Percentiles rank a stretch among this genome's conserved stretches.
These are phyloP conservation scores for Corythaeola cristata DNA, from an alignment of 2,113 vertebrate genomes.

Conservation along the genomic window DNA sequence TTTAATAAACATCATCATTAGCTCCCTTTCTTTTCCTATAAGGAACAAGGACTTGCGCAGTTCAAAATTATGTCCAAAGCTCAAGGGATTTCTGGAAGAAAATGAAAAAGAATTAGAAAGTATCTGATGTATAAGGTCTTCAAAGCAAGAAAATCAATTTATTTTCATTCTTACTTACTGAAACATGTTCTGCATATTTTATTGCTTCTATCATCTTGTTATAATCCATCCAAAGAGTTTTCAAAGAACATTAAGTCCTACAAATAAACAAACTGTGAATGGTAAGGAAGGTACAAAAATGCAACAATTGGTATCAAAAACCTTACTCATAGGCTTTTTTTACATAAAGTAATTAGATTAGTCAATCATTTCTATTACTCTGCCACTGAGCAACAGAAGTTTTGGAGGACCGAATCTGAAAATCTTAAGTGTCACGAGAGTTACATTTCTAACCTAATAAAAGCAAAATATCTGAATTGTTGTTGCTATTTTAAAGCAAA, in stretches of 20 bases:
- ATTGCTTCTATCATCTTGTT: conserved; percentile 71
- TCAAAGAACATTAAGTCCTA: conserved; percentile 85
- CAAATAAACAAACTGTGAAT: conserved; percentile 71
- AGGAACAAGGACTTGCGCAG: conserved; percentile 39
- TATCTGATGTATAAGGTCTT: conserved; percentile 63
- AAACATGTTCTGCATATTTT: conserved; percentile 72
- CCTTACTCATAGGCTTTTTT: conserved; percentile 33
- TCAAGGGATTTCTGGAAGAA: conserved; percentile 75
- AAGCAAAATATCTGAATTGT: neutral
- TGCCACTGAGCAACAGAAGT: neutral
- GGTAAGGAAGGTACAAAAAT: conserved; percentile 54
- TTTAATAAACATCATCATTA: conserved; percentile 75
- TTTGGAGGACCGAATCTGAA: neutral
- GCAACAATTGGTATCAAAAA: conserved; percentile 55
- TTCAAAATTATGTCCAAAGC: conserved; percentile 70
- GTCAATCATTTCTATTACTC: neutral
- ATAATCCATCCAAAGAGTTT: conserved; percentile 79
- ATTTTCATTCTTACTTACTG: conserved; percentile 76
- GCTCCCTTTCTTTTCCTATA: conserved; percentile 40
- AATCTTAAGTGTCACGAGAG: neutral
- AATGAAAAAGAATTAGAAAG: conserved; percentile 80
- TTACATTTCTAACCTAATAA: neutral
- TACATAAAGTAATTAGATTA: conserved; percentile 28
- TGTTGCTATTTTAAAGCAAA: neutral
- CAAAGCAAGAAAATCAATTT: conserved; percentile 74